Evolutionary conservation across 2,113 vertebrate species (phyloP), one percentile per base, ranked within the genome.

Genomic region (Anoura caudifer): DNA sequence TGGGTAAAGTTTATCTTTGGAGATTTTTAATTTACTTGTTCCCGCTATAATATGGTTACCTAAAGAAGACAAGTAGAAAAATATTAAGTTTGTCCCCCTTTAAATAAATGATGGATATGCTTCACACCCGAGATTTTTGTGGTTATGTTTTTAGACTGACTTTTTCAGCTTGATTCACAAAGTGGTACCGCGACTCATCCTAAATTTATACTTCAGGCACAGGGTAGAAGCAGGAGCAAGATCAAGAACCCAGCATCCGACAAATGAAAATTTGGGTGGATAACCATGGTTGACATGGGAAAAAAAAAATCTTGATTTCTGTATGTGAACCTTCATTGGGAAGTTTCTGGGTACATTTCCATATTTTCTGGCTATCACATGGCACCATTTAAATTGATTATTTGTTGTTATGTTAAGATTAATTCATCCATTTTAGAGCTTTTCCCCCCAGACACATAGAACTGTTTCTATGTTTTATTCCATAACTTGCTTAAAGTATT

Each of bases 401-500:
- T 54, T 88, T 77, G n/a, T 75, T 91, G 38, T 77, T 83, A 61
- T 91, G 76, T 91, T 83, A 91, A 83, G 50, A 31, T 41, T 70
- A 87, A 43, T 81, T 87, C 13, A 76, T 63, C n/a, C 83, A 83
- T 77, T 82, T 94, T 77, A 91, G 59, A 63, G 17, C 5, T 33
- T 87, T 75, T 15, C 4, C 16, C 28, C 31, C 43, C 52, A 77
- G 88, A 79, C 41, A 77, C 19, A 47, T 70, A 70, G 7, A 76
- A 88, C 31, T 65, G 24, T 87, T 87, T 15, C 72, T 91, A 47
- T 47, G 43, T 91, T 87, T 91, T 87, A 96, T 91, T 61, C 20
- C 15, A 65, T 87, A 84, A 76, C 28, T 91, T 94, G 33, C 76
- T 95, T 91, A 79, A 91, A 79, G 69, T 75, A 93, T 90, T 90